Evolutionary conservation across 2,888 invertebrate genomes (phyloP).

Genomic region (Tridacna crocea): DNA sequence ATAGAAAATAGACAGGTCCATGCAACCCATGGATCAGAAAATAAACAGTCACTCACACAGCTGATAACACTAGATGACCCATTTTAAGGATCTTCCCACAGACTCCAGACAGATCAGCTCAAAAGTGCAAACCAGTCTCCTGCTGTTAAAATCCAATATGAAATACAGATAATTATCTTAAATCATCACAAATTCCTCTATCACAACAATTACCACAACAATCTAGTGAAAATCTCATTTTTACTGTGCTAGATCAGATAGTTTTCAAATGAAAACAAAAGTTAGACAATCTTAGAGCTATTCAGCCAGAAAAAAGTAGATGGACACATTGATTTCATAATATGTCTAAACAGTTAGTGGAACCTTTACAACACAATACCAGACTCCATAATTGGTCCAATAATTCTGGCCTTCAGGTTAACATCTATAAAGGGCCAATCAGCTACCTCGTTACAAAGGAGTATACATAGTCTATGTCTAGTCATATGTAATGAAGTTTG

Average conservation of each 20-base stretch:
- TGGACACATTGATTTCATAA: slow-evolving; percentile 48
- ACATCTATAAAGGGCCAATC: slow-evolving; percentile 64
- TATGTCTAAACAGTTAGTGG: slow-evolving; percentile 49
- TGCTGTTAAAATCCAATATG: neutral
- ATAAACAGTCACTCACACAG: slow-evolving; percentile 23
- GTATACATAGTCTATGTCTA: slow-evolving; percentile 60
- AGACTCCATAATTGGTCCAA: slow-evolving; percentile 67
- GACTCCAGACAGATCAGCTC: slow-evolving; percentile 15
- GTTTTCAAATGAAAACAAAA: neutral
- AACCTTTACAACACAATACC: slow-evolving; percentile 40
- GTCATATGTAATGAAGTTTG: slow-evolving; percentile 56
- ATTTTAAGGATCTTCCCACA: neutral
- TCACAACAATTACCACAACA: too few species aligned
- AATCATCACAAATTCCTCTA: too few species aligned
- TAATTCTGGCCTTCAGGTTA: slow-evolving; percentile 48
- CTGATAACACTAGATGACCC: slow-evolving; percentile 29
- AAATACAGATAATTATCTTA: too few species aligned
- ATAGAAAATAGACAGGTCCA: slow-evolving; percentile 12
- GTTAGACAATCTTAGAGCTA: neutral
- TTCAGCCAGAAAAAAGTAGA: slow-evolving; percentile 22
- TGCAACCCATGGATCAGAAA: slow-evolving; percentile 18
- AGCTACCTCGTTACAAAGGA: slow-evolving; percentile 57
- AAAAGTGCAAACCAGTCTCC: slow-evolving; percentile 19
- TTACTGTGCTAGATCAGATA: neutral
- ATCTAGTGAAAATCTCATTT: too few species aligned